Conservation (phyloP, 2,797 vertebrate genomes). For the Cottoperca gobio region DNA sequence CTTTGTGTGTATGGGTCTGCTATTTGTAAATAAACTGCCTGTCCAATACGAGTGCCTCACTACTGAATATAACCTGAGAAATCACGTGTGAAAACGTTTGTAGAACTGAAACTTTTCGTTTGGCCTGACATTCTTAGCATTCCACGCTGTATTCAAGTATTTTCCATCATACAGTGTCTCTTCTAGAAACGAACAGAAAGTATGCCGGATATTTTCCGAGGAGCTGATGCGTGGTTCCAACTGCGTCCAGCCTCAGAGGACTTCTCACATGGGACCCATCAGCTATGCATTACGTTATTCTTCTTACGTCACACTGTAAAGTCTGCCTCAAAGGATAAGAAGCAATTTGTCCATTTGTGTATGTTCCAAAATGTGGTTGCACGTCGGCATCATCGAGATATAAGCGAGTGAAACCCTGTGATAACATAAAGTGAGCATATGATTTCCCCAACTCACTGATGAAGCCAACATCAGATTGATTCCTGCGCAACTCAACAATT, state of each 20-base stretch:
- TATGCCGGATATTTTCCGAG: constrained; percentile 39
- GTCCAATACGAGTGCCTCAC: constrained; percentile 80
- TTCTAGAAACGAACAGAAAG: constrained; percentile 31
- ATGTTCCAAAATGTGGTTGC: constrained; percentile 41
- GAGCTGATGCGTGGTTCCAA: constrained; percentile 30
- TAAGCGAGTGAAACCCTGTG: constrained; percentile 6
- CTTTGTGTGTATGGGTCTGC: constrained; percentile 68
- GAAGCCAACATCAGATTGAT: not conserved
- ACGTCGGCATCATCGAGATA: constrained; percentile 30
- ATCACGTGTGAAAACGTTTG: constrained; percentile 60
- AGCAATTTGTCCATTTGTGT: constrained; percentile 42
- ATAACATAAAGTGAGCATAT: not conserved
- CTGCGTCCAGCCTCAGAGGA: constrained; percentile 33
- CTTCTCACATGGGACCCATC: constrained; percentile 33
- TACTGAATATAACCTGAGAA: constrained; percentile 73
- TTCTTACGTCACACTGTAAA: constrained; percentile 39
- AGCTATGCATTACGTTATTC: constrained; percentile 37
- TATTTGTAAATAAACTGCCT: constrained; percentile 82
- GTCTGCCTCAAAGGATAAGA: constrained; percentile 50
- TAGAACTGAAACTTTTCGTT: constrained; percentile 37
- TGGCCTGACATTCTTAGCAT: constrained; percentile 24
- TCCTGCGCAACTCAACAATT: constrained; percentile 5
- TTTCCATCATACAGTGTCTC: constrained; percentile 24
- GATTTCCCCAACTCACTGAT: not conserved
- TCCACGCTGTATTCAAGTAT: constrained; percentile 22